phyloP scores from a whole-genome alignment of 2,797 vertebrate species.

The Poecilia picta region DNA sequence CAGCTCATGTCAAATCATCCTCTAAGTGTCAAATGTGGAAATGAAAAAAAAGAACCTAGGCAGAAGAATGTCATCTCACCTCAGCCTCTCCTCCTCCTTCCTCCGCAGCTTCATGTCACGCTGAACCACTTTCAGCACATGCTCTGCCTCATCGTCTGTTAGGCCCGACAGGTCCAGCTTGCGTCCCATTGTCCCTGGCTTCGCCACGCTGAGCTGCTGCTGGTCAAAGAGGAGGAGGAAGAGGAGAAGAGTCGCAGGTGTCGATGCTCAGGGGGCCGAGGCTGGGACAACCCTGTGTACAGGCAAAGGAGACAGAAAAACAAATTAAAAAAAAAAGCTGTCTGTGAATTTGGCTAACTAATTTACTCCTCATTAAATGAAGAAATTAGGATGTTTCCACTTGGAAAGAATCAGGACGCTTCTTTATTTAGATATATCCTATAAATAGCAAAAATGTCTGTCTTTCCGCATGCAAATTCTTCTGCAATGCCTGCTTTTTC shows the following conservation, averaged over 20 bases:
- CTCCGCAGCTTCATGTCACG: slow-evolving; percentile 95
- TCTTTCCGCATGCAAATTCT: not conserved
- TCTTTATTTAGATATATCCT: not conserved
- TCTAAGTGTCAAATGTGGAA: slow-evolving; percentile 20
- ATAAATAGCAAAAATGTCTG: not conserved
- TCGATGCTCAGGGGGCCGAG: slow-evolving; percentile 65
- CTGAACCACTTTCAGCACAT: slow-evolving; percentile 95
- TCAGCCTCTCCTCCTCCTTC: slow-evolving; percentile 94
- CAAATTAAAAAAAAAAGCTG: not conserved
- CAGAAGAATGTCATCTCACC: slow-evolving; percentile 78
- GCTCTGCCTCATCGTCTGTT: slow-evolving; percentile 93
- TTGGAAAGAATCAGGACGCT: not conserved
- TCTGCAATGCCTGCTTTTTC: not conserved
- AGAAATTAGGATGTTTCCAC: not conserved
- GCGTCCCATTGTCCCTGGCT: slow-evolving; percentile 86
- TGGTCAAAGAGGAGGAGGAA: slow-evolving; percentile 29
- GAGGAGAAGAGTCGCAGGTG: slow-evolving; percentile 30
- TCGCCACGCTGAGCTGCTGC: slow-evolving; percentile 48
- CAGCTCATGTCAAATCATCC: slow-evolving; percentile 25
- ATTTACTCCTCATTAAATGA: not conserved
- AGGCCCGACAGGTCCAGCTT: slow-evolving; percentile 95
- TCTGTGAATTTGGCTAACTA: not conserved
- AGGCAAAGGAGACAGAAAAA: not conserved
- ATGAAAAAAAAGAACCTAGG: not conserved
- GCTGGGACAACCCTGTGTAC: slow-evolving; percentile 67